Conservation (phyloP, 2,113 vertebrate genomes). For the Phainopepla nitens region DNA sequence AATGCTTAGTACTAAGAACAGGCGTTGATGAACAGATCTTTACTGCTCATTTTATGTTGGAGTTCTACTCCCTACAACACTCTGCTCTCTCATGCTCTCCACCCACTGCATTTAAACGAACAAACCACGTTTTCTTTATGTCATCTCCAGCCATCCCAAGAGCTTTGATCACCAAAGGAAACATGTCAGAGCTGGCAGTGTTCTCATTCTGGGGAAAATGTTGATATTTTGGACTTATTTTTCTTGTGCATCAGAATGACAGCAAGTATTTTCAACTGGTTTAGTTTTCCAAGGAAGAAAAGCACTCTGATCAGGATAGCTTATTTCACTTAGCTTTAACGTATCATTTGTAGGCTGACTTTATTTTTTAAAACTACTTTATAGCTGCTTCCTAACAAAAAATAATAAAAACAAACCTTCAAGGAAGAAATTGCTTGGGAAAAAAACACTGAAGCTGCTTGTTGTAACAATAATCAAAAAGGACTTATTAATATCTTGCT, state of each 20-base stretch:
- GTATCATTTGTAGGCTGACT: background rate
- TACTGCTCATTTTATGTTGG: background rate
- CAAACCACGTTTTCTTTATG: conserved; percentile 52
- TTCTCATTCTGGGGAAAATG: background rate
- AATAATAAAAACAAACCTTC: background rate
- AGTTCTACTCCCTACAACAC: background rate
- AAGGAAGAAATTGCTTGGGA: background rate
- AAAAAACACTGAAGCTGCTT: background rate
- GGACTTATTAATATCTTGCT: background rate
- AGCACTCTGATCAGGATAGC: background rate
- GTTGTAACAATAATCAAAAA: background rate
- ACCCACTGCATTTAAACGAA: conserved; percentile 54
- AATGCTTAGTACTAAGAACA: background rate
- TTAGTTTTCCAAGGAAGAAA: background rate
- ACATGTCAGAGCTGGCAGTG: background rate
- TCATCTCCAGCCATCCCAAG: conserved; percentile 1
- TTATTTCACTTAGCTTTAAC: background rate
- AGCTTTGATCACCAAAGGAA: conserved; percentile 50
- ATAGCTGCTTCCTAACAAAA: background rate
- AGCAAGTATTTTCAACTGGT: background rate
- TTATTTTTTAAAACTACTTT: background rate
- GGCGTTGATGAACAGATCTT: background rate
- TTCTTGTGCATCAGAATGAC: background rate
- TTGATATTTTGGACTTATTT: conserved; percentile 27
- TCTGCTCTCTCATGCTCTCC: conserved; percentile 10